These are phyloP conservation scores for Cerastis rubricosa DNA, from an alignment of 2,888 invertebrate species.

Conservation along the genomic window DNA sequence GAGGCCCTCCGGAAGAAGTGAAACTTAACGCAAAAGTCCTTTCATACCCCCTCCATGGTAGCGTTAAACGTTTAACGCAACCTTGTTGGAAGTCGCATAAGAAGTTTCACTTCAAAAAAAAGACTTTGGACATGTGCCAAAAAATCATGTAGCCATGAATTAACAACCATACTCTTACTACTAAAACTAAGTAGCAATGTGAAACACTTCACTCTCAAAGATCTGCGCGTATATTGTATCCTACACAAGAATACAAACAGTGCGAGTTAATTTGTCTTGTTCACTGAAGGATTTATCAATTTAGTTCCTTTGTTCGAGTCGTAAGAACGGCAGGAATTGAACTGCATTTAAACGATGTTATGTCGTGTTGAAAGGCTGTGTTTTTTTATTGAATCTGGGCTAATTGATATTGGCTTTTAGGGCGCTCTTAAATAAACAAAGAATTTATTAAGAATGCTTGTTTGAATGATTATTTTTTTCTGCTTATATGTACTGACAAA, in stretches of 20 bases:
- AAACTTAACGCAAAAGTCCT: too few species aligned
- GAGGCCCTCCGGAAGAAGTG: too few species aligned
- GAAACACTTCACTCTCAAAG: not conserved
- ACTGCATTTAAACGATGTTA: conserved; percentile 8
- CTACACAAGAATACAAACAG: conserved; percentile 5
- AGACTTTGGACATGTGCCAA: too few species aligned
- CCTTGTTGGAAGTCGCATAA: too few species aligned
- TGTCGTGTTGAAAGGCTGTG: conserved; percentile 6
- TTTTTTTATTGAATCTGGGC: not conserved
- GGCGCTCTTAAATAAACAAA: not conserved
- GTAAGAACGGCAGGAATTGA: not conserved
- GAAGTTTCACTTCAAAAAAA: too few species aligned
- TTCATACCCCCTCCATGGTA: too few species aligned
- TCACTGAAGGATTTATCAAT: conserved; percentile 49
- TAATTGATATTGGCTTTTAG: not conserved
- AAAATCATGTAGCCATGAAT: not conserved
- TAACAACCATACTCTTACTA: not conserved
- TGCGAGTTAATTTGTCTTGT: conserved; percentile 19
- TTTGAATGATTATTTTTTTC: too few species aligned
- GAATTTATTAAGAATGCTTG: too few species aligned
- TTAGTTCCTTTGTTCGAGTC: conserved; percentile 28
- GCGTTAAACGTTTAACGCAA: too few species aligned
- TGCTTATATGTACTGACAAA: too few species aligned
- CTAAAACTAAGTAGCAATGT: not conserved
- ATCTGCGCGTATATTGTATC: not conserved